Evolutionary conservation across 1,140 invertebrate genomes (phyloP).

Genomic region (Gonatopus flavifemur): DNA sequence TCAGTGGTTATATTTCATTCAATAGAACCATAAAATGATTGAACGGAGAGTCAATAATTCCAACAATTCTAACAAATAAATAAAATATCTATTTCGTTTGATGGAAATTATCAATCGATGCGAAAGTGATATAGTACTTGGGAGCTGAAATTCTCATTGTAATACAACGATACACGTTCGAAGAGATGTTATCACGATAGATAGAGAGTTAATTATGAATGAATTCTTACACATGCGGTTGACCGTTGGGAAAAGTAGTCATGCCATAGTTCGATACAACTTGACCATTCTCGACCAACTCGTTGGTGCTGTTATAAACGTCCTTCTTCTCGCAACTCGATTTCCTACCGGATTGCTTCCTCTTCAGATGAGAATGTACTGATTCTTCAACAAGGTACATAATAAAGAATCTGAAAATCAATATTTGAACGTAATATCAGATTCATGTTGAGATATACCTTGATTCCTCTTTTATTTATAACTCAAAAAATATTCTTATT

Average conservation of each 20-base stretch:
- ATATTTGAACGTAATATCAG: too few species aligned
- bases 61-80: too few species aligned
- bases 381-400: conserved; percentile 85
- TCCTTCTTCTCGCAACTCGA: conserved; percentile 16
- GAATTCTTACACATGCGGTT: conserved; percentile 34
- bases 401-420: conserved; percentile 70
- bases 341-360: conserved; percentile 28
- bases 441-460: too few species aligned
- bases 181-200: not conserved
- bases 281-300: conserved; percentile 45
- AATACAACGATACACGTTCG: not conserved
- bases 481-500: too few species aligned
- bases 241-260: conserved; percentile 22
- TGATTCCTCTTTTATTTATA: too few species aligned
- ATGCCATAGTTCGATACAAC: conserved; percentile 2
- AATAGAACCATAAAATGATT: too few species aligned
- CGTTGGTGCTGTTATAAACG: conserved; percentile 39
- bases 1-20: too few species aligned
- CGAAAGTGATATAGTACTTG: too few species aligned
- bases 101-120: too few species aligned
- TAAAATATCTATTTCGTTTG: too few species aligned
- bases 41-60: too few species aligned
- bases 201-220: not conserved
- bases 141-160: too few species aligned
- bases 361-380: conserved; percentile 69